phyloP scores from a whole-genome alignment of 2,888 invertebrate genomes.

The Cerastis leucographa region DNA sequence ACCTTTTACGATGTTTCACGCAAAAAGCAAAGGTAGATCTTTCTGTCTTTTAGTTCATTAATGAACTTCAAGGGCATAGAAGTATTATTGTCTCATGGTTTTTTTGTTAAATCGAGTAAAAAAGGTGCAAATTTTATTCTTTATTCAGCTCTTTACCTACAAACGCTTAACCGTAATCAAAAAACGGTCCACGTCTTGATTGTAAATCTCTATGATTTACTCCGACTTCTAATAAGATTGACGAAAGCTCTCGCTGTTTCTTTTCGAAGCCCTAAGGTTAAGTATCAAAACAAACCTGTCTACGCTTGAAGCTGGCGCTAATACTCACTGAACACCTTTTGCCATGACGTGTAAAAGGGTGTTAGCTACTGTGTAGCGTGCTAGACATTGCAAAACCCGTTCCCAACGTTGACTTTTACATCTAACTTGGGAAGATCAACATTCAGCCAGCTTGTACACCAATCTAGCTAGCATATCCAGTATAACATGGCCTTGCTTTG shows the following conservation, averaged over 20 bases:
- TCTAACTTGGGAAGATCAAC: constrained; percentile 30
- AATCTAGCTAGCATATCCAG: too few relatives aligned
- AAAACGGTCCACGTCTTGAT: too few relatives aligned
- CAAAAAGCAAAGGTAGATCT: neutral
- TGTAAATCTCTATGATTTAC: too few relatives aligned
- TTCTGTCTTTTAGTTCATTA: neutral
- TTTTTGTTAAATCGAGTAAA: too few relatives aligned
- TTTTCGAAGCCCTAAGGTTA: too few relatives aligned
- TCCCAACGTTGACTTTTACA: constrained; percentile 28
- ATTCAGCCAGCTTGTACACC: neutral
- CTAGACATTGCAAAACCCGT: constrained; percentile 41
- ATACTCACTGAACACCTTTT: too few relatives aligned
- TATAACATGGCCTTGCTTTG: too few relatives aligned
- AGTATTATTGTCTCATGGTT: neutral
- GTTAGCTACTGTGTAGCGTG: constrained; percentile 22
- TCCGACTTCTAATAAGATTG: too few relatives aligned
- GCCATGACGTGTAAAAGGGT: constrained; percentile 2
- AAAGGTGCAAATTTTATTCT: too few relatives aligned
- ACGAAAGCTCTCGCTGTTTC: too few relatives aligned
- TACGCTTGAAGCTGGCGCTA: neutral
- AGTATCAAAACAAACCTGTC: neutral
- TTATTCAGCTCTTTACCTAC: too few relatives aligned
- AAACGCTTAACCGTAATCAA: too few relatives aligned
- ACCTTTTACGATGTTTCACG: neutral
- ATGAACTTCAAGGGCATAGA: neutral